Percentiles rank a stretch among this genome's conserved stretches.
phyloP scores from a whole-genome alignment of 2,113 vertebrate species.

The Actenoides hombroni region DNA sequence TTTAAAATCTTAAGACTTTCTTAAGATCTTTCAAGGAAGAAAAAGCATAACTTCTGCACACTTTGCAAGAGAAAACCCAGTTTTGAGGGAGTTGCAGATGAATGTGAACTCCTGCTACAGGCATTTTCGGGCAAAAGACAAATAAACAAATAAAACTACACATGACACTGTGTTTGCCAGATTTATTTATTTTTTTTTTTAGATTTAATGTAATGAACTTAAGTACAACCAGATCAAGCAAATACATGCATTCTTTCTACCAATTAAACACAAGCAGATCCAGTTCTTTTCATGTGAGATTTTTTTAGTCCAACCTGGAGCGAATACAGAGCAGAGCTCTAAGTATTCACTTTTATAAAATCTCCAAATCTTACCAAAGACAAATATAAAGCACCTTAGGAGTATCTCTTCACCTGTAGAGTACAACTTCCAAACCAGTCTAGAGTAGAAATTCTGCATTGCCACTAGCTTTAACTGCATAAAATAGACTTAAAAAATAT shows the following conservation, averaged over 20 bases:
- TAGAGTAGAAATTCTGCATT: neutral
- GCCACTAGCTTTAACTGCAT: neutral
- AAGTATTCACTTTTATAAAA: neutral
- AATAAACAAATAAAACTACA: conserved; percentile 5
- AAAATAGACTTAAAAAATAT: neutral
- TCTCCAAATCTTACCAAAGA: neutral
- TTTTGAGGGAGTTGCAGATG: neutral
- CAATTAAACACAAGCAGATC: neutral
- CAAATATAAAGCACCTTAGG: neutral
- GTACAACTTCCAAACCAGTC: neutral
- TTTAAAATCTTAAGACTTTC: conserved; percentile 33
- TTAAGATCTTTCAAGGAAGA: neutral
- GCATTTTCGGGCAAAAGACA: neutral
- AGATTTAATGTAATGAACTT: conserved; percentile 32
- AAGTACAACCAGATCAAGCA: conserved; percentile 31
- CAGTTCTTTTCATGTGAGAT: neutral
- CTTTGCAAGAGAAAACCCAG: conserved; percentile 32
- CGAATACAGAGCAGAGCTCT: neutral
- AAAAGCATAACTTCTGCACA: conserved; percentile 51
- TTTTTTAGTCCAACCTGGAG: neutral
- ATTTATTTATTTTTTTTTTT: neutral
- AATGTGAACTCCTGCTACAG: neutral
- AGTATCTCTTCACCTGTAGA: neutral
- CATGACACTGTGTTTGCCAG: neutral
- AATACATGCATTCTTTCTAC: neutral